Conservation (phyloP, 2,888 invertebrate genomes). For the Drosophila lutescens region DNA sequence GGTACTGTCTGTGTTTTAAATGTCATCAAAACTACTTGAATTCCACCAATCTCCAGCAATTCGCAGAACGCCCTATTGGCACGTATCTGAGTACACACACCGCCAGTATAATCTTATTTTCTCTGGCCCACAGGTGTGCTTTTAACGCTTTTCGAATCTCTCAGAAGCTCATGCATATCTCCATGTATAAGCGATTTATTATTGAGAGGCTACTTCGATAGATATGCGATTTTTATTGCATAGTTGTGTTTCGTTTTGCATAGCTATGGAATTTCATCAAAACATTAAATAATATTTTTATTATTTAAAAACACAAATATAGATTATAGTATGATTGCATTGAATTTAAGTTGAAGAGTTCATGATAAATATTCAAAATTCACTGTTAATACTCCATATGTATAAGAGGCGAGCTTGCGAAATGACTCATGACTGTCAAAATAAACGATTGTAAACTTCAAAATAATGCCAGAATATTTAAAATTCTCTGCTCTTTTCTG, state of each 20-base stretch:
- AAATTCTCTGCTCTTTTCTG: too few species aligned
- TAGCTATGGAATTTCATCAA: not conserved
- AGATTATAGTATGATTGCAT: too few species aligned
- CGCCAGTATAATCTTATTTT: not conserved
- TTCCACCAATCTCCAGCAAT: conserved; percentile 2
- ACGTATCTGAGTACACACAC: conserved; percentile 9
- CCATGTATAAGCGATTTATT: conserved; percentile 6
- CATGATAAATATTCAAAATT: too few species aligned
- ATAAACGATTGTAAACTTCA: too few species aligned
- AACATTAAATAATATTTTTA: not conserved
- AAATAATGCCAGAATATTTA: too few species aligned
- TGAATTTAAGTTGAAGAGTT: too few species aligned
- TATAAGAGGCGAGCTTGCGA: too few species aligned
- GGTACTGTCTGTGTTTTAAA: not conserved
- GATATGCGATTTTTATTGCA: not conserved
- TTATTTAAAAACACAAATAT: too few species aligned
- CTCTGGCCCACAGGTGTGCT: conserved; percentile 35
- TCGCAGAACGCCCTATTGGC: conserved; percentile 1
- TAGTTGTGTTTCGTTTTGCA: not conserved
- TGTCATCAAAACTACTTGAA: not conserved
- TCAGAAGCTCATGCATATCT: conserved; percentile 15
- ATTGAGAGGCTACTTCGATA: not conserved
- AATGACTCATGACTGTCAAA: too few species aligned
- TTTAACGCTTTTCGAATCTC: conserved; percentile 5
- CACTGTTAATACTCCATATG: too few species aligned